Conservation (phyloP, 2,888 invertebrate species). For the Acanthosepion esculentum region DNA sequence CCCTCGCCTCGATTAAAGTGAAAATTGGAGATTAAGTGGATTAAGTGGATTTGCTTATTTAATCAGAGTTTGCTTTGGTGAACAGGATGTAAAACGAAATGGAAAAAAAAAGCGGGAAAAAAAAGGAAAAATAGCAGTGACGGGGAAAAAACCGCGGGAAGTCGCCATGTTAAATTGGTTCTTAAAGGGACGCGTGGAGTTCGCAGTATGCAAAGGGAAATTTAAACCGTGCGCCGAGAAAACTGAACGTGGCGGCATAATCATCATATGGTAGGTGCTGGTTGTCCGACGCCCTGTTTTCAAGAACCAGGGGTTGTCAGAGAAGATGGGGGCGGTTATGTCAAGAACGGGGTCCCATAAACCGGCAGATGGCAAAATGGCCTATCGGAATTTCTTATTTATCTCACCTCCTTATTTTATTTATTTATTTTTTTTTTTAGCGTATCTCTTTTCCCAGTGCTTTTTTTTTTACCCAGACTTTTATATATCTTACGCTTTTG, state of each 20-base stretch:
- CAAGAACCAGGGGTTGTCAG: background rate
- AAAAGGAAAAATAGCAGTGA: background rate
- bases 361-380: constrained; percentile 7
- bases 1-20: background rate
- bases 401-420: background rate
- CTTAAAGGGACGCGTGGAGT: constrained; percentile 42
- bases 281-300: background rate
- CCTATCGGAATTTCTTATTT: background rate
- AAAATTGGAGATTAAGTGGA: constrained; percentile 36
- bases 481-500: background rate
- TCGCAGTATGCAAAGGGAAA: background rate
- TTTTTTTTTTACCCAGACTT: background rate
- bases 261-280: constrained; percentile 4
- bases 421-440: background rate
- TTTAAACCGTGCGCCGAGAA: background rate
- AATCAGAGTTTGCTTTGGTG: background rate
- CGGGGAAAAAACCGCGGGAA: background rate
- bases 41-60: constrained; percentile 38
- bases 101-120: background rate
- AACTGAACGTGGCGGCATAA: background rate
- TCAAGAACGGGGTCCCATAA: background rate
- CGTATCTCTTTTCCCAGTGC: background rate
- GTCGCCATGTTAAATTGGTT: constrained; percentile 45
- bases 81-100: constrained; percentile 24
- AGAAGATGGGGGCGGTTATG: background rate